Evolutionary conservation across 2,797 vertebrate genomes (phyloP).

Genomic region (Takifugu rubripes): DNA sequence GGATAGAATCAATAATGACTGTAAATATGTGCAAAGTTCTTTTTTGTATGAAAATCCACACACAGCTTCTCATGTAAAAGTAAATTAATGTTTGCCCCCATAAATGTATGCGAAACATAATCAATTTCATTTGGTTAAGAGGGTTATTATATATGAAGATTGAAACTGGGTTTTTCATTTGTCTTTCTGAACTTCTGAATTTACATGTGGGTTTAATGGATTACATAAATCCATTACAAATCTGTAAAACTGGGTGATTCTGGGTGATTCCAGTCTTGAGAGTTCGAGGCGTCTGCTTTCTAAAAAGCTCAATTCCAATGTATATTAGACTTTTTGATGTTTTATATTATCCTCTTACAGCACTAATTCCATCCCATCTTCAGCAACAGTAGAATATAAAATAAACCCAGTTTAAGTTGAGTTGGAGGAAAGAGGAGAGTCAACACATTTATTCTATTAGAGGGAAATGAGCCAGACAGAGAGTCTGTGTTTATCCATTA

Average conservation of each 20-base stretch:
- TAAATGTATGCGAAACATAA: not conserved
- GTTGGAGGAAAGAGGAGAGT: slow-evolving; percentile 51
- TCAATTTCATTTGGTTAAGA: not conserved
- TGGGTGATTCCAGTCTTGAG: no score
- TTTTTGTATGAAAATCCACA: not conserved
- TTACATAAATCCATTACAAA: no score
- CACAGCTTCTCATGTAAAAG: not conserved
- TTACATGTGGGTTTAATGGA: no score
- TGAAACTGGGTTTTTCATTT: no score
- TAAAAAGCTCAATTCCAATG: no score
- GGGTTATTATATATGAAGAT: not conserved
- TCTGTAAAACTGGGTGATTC: no score
- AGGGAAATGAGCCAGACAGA: slow-evolving; percentile 56
- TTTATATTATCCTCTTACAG: not conserved
- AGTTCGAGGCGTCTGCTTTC: no score
- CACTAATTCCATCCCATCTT: not conserved
- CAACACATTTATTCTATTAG: slow-evolving; percentile 58
- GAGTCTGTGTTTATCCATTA: slow-evolving; percentile 63
- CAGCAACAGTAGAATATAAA: slow-evolving; percentile 5
- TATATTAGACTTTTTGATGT: not conserved
- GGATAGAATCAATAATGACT: no score
- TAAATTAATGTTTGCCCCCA: not conserved
- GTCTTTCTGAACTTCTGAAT: not conserved
- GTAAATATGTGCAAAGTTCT: no score
- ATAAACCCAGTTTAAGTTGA: slow-evolving; percentile 41